phyloP scores from a whole-genome alignment of 2,113 vertebrate species.

The Suricata suricatta region DNA sequence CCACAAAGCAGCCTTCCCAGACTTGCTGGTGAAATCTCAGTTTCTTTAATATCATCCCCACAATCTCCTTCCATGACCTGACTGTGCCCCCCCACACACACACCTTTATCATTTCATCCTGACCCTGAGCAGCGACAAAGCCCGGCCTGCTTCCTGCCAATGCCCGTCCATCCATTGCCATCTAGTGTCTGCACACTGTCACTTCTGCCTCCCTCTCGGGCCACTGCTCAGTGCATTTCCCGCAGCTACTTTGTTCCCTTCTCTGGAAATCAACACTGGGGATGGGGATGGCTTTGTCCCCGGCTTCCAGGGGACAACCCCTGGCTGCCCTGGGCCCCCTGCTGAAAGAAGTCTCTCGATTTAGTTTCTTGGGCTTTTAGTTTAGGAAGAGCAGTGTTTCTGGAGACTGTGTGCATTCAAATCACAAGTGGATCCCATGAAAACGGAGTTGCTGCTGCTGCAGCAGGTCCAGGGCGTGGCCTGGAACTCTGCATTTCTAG shows the following conservation, averaged over 20 bases:
- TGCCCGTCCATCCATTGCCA: constrained; percentile 77
- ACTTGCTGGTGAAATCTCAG: constrained; percentile 26
- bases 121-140: constrained; percentile 45
- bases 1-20: constrained; percentile 38
- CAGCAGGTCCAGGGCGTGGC: background rate
- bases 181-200: constrained; percentile 73
- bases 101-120: constrained; percentile 55
- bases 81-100: background rate
- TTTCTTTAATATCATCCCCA: constrained; percentile 65
- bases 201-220: background rate
- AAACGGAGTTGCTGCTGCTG: background rate
- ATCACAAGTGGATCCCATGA: background rate
- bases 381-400: background rate
- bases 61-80: constrained; percentile 51
- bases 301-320: background rate
- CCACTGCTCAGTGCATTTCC: background rate
- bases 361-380: background rate
- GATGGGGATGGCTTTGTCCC: background rate
- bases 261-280: background rate
- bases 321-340: background rate
- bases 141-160: constrained; percentile 31
- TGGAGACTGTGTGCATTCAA: background rate
- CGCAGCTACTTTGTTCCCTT: background rate
- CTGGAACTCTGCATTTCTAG: background rate
- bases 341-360: background rate